A percentile compares a stretch with the other conserved stretches of the same genome.
These are phyloP conservation scores for Paralichthys olivaceus DNA, from an alignment of 2,113 vertebrate genomes.

Conservation along the genomic window DNA sequence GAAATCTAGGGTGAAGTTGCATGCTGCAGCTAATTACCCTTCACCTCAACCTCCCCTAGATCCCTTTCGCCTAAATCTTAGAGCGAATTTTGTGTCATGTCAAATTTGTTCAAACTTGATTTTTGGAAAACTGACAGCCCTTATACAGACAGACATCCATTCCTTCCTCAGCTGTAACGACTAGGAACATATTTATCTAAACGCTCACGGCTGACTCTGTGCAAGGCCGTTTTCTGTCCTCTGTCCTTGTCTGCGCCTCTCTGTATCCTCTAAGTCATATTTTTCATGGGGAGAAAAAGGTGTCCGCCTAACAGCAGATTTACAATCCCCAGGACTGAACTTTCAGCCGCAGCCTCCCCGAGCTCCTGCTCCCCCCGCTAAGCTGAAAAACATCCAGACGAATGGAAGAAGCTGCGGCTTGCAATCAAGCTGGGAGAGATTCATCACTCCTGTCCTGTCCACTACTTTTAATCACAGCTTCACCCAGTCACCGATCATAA, in stretches of 20 bases:
- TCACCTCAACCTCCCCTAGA: no score
- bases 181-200: neutral
- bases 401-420: conserved; percentile 33
- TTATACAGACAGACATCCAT: neutral
- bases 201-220: neutral
- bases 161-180: neutral
- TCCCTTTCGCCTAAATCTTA: no score
- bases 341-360: conserved; percentile 9
- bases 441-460: conserved; percentile 30
- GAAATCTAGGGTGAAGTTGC: no score
- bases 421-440: conserved; percentile 34
- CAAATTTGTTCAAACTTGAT: no score
- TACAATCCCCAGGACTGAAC: conserved; percentile 15
- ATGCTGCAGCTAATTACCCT: no score
- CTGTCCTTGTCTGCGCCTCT: neutral
- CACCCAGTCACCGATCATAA: conserved; percentile 1
- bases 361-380: neutral
- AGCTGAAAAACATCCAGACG: conserved; percentile 24
- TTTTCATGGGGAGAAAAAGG: conserved; percentile 26
- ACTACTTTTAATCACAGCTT: conserved; percentile 48
- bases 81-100: no score
- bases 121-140: neutral
- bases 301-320: conserved; percentile 27
- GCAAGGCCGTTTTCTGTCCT: conserved; percentile 1
- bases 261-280: conserved; percentile 16